Conservation (phyloP, 2,888 invertebrate genomes). For the Philonicus albiceps region DNA sequence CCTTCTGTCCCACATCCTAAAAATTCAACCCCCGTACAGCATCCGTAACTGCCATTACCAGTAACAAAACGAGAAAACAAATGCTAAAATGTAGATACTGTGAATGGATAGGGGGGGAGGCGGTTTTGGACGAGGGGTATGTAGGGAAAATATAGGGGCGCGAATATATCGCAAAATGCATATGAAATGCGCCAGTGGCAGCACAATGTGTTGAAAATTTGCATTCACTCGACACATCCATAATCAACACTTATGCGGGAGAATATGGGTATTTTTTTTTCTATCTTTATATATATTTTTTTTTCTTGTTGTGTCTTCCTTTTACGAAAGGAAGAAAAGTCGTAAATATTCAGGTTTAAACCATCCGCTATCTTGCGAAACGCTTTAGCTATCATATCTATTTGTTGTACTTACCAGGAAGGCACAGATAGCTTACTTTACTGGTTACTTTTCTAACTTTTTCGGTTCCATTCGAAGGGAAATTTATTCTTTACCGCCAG, state of each 20-base stretch:
- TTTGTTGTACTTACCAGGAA: conserved; percentile 2
- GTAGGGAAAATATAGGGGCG: not conserved
- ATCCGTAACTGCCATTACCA: conserved; percentile 1
- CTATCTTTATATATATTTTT: not conserved
- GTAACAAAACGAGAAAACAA: not conserved
- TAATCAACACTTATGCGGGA: conserved; percentile 28
- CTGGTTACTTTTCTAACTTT: conserved; percentile 21
- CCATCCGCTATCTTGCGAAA: not conserved
- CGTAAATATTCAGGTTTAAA: conserved; percentile 29
- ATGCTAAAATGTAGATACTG: not conserved
- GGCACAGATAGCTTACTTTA: not conserved
- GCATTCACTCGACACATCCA: conserved; percentile 39
- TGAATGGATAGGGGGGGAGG: not conserved
- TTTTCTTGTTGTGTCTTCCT: not conserved
- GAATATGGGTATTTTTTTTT: not conserved
- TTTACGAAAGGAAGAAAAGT: conserved; percentile 26
- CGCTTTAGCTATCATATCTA: conserved; percentile 28
- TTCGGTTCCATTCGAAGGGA: conserved; percentile 37
- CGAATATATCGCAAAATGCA: conserved; percentile 28
- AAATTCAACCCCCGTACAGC: not conserved
- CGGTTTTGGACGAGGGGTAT: not conserved
- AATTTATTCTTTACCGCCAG: conserved; percentile 30
- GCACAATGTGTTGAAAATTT: conserved; percentile 36
- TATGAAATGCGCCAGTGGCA: not conserved
- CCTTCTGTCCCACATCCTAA: not conserved